phyloP scores from a whole-genome alignment of 2,888 invertebrate genomes.

The Bombylius discolor region DNA sequence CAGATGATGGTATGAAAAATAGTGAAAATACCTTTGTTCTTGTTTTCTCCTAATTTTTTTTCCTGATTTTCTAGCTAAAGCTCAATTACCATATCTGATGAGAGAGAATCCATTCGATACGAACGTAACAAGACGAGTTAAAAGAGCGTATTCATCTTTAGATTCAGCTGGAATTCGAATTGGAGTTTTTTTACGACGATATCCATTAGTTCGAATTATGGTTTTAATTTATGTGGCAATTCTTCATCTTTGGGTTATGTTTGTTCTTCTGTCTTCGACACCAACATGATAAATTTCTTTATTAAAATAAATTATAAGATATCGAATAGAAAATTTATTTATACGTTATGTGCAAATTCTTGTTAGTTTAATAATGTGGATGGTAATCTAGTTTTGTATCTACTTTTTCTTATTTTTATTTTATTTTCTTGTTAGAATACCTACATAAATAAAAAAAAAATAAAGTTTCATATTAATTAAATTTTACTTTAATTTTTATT shows the following conservation, averaged over 20 bases:
- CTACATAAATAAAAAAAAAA: too few relatives aligned
- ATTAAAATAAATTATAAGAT: not conserved
- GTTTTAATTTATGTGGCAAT: constrained; percentile 78
- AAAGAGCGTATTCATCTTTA: constrained; percentile 60
- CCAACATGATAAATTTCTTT: constrained; percentile 19
- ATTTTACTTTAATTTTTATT: too few relatives aligned
- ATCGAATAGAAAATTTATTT: not conserved
- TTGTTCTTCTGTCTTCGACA: constrained; percentile 58
- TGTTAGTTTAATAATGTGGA: too few relatives aligned
- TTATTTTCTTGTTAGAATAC: too few relatives aligned
- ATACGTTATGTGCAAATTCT: too few relatives aligned
- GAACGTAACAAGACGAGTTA: constrained; percentile 58
- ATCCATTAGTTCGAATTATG: constrained; percentile 69
- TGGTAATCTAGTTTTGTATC: too few relatives aligned
- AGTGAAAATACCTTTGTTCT: not conserved
- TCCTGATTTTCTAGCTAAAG: constrained; percentile 39
- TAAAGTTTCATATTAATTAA: too few relatives aligned
- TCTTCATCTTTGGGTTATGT: constrained; percentile 70
- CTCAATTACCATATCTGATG: constrained; percentile 56
- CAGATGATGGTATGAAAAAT: constrained; percentile 45
- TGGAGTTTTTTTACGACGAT: constrained; percentile 65
- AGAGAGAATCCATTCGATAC: constrained; percentile 65
- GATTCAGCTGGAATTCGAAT: constrained; percentile 66
- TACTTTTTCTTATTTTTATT: too few relatives aligned
- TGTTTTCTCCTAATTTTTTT: not conserved